Conservation (phyloP, 2,797 vertebrate species). For the Aplochiton taeniatus region DNA sequence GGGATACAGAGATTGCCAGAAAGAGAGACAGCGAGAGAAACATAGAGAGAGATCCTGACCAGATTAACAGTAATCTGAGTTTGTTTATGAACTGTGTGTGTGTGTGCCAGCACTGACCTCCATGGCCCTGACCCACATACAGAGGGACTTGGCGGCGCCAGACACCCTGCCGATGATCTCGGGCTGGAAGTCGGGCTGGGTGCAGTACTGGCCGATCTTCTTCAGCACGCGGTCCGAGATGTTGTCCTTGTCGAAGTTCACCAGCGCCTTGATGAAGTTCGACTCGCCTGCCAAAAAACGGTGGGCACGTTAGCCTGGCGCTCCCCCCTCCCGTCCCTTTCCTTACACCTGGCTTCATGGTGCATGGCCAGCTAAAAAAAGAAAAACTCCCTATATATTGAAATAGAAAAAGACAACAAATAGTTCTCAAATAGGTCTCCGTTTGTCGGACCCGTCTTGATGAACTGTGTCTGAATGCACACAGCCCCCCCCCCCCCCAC, state of each 20-base stretch:
- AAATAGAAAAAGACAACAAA: too few species aligned
- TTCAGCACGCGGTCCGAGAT: conserved; percentile 86
- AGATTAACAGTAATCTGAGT: too few species aligned
- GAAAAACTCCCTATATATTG: too few species aligned
- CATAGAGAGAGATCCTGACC: too few species aligned
- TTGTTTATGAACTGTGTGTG: background rate
- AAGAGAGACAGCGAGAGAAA: too few species aligned
- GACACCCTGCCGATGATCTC: conserved; percentile 89
- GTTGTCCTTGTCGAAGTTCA: conserved; percentile 89
- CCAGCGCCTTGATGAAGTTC: conserved; percentile 88
- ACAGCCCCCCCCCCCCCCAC: background rate
- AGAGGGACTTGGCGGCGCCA: conserved; percentile 87
- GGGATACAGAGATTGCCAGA: too few species aligned
- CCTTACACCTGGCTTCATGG: background rate
- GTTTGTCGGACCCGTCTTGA: background rate
- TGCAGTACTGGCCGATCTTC: conserved; percentile 84
- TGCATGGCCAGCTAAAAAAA: too few species aligned
- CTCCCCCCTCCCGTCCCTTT: background rate
- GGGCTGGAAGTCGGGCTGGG: conserved; percentile 83
- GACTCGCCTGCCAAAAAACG: conserved; percentile 76
- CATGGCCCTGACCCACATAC: conserved; percentile 95
- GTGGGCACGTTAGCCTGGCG: background rate
- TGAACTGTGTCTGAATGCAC: too few species aligned
- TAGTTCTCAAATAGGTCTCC: background rate
- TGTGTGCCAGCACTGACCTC: conserved; percentile 72